Evolutionary conservation across 2,797 vertebrate species (phyloP), one percentile per base, ranked within the genome.

Genomic region (Notamacropus eugenii): DNA sequence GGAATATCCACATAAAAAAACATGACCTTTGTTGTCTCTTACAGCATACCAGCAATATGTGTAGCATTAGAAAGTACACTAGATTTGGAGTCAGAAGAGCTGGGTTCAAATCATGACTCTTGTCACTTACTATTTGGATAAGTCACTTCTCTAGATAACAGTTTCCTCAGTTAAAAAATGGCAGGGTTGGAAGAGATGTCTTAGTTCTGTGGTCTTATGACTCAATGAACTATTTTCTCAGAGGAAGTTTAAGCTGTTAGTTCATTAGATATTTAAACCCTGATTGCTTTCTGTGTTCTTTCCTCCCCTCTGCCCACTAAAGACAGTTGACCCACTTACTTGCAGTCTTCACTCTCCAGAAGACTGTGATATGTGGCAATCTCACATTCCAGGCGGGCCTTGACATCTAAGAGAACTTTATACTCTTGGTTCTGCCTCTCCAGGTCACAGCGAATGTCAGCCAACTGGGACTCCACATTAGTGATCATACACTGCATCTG

Each of bases 351-450:
- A 1, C 98, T 98, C 24, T 99, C 99, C 98, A 99, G 93, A 95
- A 99, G 99, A 34, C 98, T 98, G 52, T 98, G 98, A 98, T 99
- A 99, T 0, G 99, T 98, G 0, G 94, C 97, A 50, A 99, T 99
- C 98, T 99, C 99, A 24, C 98, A 14, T 98, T 99, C 99, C 97
- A 99, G 98, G 0, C 98, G 96, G 93, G 98, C 98, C 98, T 98
- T 98, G 87, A 99, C 98, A 40, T 99, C 99, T 97, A 99, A 98
- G 92, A 99, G 98, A 91, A 98, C 94, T 97, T 98, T 59, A 97
- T 99, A 99, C 90, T 99, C 99, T 0, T 98, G 98, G 16, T 96
- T 95, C 97, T 99, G 99, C 0, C 98, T 62, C 97, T 99, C 99
- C 95, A 99, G 97, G 96, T 99, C 98, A 0, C 93, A 58, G 3